phyloP scores from a whole-genome alignment of 2,888 invertebrate genomes.

The Pyrochroa serraticornis region DNA sequence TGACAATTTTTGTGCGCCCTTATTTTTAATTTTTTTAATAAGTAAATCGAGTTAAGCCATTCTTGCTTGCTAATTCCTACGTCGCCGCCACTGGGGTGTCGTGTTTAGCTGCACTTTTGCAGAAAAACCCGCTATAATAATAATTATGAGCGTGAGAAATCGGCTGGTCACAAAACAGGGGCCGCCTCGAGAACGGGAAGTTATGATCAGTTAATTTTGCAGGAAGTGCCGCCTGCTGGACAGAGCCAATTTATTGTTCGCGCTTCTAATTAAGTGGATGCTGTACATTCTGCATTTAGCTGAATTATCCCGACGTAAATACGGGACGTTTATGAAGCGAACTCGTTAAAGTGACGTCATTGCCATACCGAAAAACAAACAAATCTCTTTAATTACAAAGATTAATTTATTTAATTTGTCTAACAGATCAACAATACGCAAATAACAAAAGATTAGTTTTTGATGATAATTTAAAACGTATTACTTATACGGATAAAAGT shows the following conservation, averaged over 20 bases:
- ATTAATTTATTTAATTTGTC: conserved; percentile 51
- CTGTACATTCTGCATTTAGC: conserved; percentile 39
- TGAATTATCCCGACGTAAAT: conserved; percentile 33
- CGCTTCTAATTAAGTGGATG: conserved; percentile 44
- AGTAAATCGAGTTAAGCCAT: too few relatives aligned
- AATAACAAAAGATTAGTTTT: conserved; percentile 35
- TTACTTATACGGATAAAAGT: conserved; percentile 29
- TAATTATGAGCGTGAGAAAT: conserved; percentile 44
- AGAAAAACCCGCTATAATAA: neutral
- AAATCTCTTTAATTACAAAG: conserved; percentile 44
- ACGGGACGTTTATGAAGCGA: conserved; percentile 5
- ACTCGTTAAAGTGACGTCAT: too few relatives aligned
- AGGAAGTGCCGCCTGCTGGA: conserved; percentile 42
- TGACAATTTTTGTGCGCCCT: too few relatives aligned
- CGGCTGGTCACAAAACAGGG: conserved; percentile 41
- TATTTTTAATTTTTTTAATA: too few relatives aligned
- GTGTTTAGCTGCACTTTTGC: neutral
- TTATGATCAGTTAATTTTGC: conserved; percentile 52
- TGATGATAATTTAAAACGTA: conserved; percentile 26
- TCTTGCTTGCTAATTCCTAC: too few relatives aligned
- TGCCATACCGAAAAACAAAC: conserved; percentile 15
- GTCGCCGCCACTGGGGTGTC: too few relatives aligned
- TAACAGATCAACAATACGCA: conserved; percentile 54
- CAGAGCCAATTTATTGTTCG: conserved; percentile 46
- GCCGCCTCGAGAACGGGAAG: conserved; percentile 42